Conservation (phyloP, 2,113 vertebrate genomes). For the Numida meleagris region DNA sequence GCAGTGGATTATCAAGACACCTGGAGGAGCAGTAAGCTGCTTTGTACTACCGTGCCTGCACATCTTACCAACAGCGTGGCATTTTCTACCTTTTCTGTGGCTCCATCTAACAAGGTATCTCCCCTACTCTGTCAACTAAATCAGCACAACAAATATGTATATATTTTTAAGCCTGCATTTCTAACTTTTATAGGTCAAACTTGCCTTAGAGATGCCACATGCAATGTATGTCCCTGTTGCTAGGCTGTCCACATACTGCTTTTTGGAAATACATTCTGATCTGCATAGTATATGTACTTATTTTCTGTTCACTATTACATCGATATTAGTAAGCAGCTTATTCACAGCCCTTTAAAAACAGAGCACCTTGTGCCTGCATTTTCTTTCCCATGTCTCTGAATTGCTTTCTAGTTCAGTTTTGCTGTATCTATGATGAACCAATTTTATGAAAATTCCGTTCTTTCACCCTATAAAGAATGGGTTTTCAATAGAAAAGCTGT, state of each 20-base stretch:
- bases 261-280: not conserved
- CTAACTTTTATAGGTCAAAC: not conserved
- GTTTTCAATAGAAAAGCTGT: conserved; percentile 55
- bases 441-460: conserved; percentile 52
- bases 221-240: not conserved
- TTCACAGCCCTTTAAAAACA: not conserved
- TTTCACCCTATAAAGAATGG: conserved; percentile 30
- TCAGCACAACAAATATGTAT: not conserved
- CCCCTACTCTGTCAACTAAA: not conserved
- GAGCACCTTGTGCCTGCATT: not conserved
- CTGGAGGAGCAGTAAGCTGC: not conserved
- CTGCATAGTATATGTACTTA: not conserved
- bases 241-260: not conserved
- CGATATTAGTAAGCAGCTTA: not conserved
- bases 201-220: not conserved
- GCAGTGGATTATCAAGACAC: not conserved
- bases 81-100: not conserved
- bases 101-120: not conserved
- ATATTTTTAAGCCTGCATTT: not conserved
- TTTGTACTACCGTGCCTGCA: not conserved
- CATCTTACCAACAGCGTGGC: fast-evolving
- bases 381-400: conserved; percentile 17
- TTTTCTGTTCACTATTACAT: not conserved
- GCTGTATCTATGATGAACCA: not conserved
- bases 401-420: not conserved